Percentiles rank a stretch among this genome's conserved stretches.
Conservation (phyloP, 2,888 invertebrate genomes). For the Ganaspis brasiliensis region DNA sequence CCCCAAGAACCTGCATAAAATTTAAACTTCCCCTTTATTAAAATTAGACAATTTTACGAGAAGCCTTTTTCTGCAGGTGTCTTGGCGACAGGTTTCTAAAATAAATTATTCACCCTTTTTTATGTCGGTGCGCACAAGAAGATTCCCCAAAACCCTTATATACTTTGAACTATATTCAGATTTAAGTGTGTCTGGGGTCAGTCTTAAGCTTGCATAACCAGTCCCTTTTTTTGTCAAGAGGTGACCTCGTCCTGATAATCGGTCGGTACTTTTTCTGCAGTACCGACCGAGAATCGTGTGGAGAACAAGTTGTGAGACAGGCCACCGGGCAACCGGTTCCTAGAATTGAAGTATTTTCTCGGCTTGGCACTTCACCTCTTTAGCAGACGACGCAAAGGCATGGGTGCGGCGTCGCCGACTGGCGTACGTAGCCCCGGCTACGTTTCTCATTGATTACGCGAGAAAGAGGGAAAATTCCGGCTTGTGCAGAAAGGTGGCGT, state of each 20-base stretch:
- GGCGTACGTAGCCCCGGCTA: conserved; percentile 62
- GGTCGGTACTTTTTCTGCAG: background rate
- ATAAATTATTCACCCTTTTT: too few species aligned
- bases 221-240: too few species aligned
- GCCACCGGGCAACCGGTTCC: background rate
- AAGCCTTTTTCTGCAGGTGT: too few species aligned
- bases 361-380: conserved; percentile 59
- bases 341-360: conserved; percentile 9
- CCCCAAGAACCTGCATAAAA: too few species aligned
- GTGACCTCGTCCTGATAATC: too few species aligned
- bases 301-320: background rate
- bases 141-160: too few species aligned
- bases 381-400: conserved; percentile 55
- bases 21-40: too few species aligned
- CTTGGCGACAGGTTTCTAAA: too few species aligned
- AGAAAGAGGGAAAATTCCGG: conserved; percentile 79
- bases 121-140: too few species aligned
- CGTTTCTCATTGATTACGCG: conserved; percentile 79
- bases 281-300: conserved; percentile 1
- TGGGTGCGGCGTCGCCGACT: conserved; percentile 64
- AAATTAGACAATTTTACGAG: too few species aligned
- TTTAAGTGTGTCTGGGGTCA: background rate
- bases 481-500: conserved; percentile 74
- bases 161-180: too few species aligned
- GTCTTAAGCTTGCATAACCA: background rate